Percentiles rank a stretch among this genome's conserved stretches.
These are phyloP conservation scores for Rhimphoctona megacephalus DNA, from an alignment of 2,888 invertebrate species.

Conservation along the genomic window DNA sequence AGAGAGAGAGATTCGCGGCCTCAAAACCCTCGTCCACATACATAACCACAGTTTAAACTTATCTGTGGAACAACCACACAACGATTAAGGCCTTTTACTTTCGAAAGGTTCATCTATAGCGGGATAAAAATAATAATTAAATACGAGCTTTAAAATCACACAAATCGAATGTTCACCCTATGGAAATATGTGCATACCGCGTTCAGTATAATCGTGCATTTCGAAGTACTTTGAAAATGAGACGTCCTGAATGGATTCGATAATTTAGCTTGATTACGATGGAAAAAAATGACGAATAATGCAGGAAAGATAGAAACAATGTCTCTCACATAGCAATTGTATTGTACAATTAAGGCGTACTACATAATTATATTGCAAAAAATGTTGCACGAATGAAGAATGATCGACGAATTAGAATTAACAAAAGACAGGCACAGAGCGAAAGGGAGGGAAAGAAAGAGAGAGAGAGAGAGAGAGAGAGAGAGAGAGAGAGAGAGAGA, in stretches of 20 bases:
- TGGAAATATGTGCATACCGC: neutral
- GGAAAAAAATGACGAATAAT: neutral
- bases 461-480: too few species aligned
- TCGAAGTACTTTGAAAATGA: neutral
- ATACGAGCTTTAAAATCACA: neutral
- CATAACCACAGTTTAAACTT: constrained; percentile 33
- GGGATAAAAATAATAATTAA: neutral
- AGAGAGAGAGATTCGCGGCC: neutral
- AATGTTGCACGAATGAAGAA: neutral
- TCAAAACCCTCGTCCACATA: neutral
- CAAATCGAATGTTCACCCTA: neutral
- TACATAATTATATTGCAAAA: neutral
- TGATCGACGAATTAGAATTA: neutral
- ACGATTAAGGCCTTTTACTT: constrained; percentile 13
- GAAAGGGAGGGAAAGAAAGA: neutral
- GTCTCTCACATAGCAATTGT: neutral
- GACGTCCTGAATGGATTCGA: neutral
- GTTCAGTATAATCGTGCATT: neutral
- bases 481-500: neutral
- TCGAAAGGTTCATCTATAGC: neutral
- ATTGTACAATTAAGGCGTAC: neutral
- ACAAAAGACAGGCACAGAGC: neutral
- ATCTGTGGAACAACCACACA: constrained; percentile 25
- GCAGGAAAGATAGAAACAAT: neutral
- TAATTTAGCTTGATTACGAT: constrained; percentile 7